Percentiles rank a stretch among this genome's conserved stretches.
Conservation (phyloP, 2,113 vertebrate genomes). For the Illadopsis cleaveri region DNA sequence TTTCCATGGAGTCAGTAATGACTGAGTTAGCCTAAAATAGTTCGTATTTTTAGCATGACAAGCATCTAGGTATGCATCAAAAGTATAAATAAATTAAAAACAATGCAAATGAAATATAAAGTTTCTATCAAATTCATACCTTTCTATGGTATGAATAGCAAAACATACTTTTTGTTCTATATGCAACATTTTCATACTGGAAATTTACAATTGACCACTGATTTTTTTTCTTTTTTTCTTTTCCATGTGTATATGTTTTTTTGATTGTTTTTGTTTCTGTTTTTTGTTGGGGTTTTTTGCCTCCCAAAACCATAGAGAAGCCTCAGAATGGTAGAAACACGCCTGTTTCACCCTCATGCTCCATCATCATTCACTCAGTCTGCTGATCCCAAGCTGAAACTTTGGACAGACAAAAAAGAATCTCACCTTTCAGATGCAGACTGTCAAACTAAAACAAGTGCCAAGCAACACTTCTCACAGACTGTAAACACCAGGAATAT, state of each 20-base stretch:
- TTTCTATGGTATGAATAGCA: background rate
- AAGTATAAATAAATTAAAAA: background rate
- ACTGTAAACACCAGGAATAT: background rate
- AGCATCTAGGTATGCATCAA: background rate
- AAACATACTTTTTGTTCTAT: background rate
- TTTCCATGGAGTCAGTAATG: background rate
- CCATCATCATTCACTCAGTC: background rate
- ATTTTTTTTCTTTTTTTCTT: background rate
- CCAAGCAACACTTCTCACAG: background rate
- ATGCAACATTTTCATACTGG: background rate
- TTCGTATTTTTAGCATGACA: background rate
- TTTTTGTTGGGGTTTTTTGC: no score
- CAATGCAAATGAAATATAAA: background rate
- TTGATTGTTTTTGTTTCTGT: background rate
- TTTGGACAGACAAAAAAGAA: background rate
- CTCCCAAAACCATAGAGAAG: background rate
- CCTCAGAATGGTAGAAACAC: background rate
- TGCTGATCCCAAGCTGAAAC: background rate
- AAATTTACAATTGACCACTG: background rate
- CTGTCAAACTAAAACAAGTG: background rate
- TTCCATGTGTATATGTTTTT: background rate
- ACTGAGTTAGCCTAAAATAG: background rate
- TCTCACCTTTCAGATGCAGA: background rate
- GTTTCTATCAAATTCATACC: background rate
- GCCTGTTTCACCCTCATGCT: background rate